Evolutionary conservation across 1,140 invertebrate genomes (phyloP), one percentile per base, ranked within the genome.

Genomic region (Neodiprion pinetum): DNA sequence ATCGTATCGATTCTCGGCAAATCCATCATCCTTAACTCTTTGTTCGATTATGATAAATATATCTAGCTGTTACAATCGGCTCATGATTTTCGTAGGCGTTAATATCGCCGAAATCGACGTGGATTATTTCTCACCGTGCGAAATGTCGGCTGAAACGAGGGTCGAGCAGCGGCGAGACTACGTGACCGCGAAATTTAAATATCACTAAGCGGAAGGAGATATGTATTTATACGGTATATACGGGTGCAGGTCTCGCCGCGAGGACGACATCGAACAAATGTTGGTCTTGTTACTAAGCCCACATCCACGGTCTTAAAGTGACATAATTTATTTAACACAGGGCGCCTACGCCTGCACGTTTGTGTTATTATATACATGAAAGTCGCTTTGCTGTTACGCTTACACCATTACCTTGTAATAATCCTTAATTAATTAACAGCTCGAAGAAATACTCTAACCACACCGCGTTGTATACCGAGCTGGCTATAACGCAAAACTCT

Each of bases 371-470:
- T 17, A 12, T 17, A 12, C 4, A 61, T 17, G n/a, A 17, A 61
- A 61, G n/a, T 61, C 11, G 11, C 53, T 61, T 61, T 12, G 9
- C 11, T 61, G 53, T 61, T 61, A 14, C 53, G n/a, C n/a, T 61
- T 61, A 61, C 53, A 61, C 53, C 53, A 4, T 14, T 47, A 69
- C 21, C 67, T 69, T 21, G 21, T 69, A 69, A 69, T 69, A 69
- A 69, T 69, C 67, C 40, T 69, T 21, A 69, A 69, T 69, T 69
- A 69, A 69, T 69, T 69, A 47, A 69, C 21, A 69, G 67, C 67
- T 69, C 14, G 7, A 47, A 21, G 67, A 23, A 21, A 69, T 69
- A 69, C 67, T 69, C 67, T 4, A 5, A 5, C 17, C 12, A 14
- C 61, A 65, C 61, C 4, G 61, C 4, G 61, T 3, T 65, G 61